Evolutionary conservation across 2,797 vertebrate species (phyloP).

Genomic region (Oophaga sylvatica): DNA sequence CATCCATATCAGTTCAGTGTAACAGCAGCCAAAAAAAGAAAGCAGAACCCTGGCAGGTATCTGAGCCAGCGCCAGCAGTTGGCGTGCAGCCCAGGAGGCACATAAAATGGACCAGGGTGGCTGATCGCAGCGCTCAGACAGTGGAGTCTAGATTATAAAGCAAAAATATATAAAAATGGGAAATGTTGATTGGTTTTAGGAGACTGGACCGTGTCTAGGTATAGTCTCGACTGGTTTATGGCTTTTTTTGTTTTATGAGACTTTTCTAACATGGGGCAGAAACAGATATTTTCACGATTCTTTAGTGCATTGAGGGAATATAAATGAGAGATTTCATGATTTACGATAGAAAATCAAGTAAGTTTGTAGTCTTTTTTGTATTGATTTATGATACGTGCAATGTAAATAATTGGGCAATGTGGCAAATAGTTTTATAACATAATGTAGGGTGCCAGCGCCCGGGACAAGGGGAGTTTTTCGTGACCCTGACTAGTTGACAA

Average conservation of each 20-base stretch:
- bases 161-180: neutral
- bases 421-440: too few relatives aligned
- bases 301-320: neutral
- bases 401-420: too few relatives aligned
- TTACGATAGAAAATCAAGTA: too few relatives aligned
- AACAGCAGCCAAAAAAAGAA: slow-evolving; percentile 19
- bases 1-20: neutral
- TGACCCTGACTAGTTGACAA: too few relatives aligned
- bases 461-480: too few relatives aligned
- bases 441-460: too few relatives aligned
- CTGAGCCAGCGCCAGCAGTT: neutral
- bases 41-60: neutral
- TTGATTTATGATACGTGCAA: too few relatives aligned
- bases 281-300: neutral
- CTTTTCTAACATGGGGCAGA: neutral
- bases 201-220: neutral
- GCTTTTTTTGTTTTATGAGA: neutral
- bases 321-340: too few relatives aligned
- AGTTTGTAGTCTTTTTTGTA: too few relatives aligned
- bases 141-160: neutral
- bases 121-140: neutral
- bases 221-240: neutral
- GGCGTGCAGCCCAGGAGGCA: slow-evolving; percentile 34
- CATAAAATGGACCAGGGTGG: slow-evolving; percentile 20
- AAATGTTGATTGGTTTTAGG: neutral